Evolutionary conservation across 2,888 invertebrate genomes (phyloP), one percentile per base, ranked within the genome.

Genomic region (Leptopilina drosophilae): DNA sequence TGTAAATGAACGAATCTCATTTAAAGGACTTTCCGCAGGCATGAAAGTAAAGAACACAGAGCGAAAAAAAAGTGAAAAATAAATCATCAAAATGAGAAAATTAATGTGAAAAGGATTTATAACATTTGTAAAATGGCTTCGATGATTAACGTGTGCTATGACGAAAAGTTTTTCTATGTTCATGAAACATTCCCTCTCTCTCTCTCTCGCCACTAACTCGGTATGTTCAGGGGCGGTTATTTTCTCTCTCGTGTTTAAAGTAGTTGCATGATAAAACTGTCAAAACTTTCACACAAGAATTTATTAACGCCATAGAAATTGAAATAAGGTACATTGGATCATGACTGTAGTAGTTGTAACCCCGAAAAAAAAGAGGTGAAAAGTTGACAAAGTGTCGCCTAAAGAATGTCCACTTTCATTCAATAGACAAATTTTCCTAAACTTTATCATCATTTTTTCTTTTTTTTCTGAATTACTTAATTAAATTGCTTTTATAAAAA

Each of bases 91-190:
- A 69, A 69, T 20, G 26, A 69, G 20, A 14, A 3, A 69, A 69
- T 69, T 69, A 69, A 49, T 67, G 67, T 49, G 11, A 67, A 67
- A 67, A 40, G 46, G 67, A 67, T 49, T 46, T 49, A 4, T 67
- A 67, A 49, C 46, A 65, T 77, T 66, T 56, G 66, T 59, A 15
- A 42, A 65, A 77, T 64, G 33, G 64, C 53, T 65, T 53, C 46
- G 11, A 67, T 77, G 67, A 77, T 77, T 77, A 67, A 59, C 66
- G 77, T 42, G 67, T 67, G 15, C 77, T 77, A 67, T 67, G 59
- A 69, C 77, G 69, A 69, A 46, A 49, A 69, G 69, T 76, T 64
- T 62, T 62, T 62, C 62, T 49, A 76, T 62, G 5, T 20, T 76
- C 76, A 42, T 62, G 59, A 15, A 59, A 2, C 64, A 33, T 33